phyloP scores from a whole-genome alignment of 2,113 vertebrate species.

The Oplegnathus fasciatus region DNA sequence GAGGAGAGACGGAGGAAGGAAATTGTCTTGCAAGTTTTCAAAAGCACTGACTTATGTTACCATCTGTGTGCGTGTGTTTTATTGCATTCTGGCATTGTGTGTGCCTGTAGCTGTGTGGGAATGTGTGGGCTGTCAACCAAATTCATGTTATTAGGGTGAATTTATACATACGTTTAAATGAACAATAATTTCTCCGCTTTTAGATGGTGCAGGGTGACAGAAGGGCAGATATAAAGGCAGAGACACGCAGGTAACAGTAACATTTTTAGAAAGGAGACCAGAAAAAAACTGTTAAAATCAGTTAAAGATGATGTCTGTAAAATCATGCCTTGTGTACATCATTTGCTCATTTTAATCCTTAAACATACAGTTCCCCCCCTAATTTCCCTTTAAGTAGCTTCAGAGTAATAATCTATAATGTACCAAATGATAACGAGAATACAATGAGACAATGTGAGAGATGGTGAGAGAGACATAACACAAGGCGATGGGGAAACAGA shows the following conservation, averaged over 20 bases:
- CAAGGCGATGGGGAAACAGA: too few relatives aligned
- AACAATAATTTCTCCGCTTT: conserved; percentile 12
- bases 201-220: neutral
- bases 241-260: neutral
- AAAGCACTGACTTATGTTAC: conserved; percentile 19
- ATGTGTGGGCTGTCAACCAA: conserved; percentile 4
- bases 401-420: neutral
- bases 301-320: neutral
- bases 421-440: too few relatives aligned
- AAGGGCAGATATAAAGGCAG: neutral
- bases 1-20: conserved; percentile 15
- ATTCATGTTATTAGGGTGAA: conserved; percentile 12
- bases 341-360: neutral
- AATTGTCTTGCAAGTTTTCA: conserved; percentile 41
- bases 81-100: conserved; percentile 8
- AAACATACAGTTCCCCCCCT: too few relatives aligned
- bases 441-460: too few relatives aligned
- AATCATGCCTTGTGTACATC: neutral
- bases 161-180: neutral
- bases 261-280: neutral
- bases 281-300: neutral
- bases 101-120: neutral
- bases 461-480: too few relatives aligned
- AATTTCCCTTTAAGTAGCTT: neutral
- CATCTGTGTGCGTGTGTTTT: conserved; percentile 6